Evolutionary conservation across 2,113 vertebrate species (phyloP), one percentile per base, ranked within the genome.

Genomic region (Sakesphorus luctuosus): DNA sequence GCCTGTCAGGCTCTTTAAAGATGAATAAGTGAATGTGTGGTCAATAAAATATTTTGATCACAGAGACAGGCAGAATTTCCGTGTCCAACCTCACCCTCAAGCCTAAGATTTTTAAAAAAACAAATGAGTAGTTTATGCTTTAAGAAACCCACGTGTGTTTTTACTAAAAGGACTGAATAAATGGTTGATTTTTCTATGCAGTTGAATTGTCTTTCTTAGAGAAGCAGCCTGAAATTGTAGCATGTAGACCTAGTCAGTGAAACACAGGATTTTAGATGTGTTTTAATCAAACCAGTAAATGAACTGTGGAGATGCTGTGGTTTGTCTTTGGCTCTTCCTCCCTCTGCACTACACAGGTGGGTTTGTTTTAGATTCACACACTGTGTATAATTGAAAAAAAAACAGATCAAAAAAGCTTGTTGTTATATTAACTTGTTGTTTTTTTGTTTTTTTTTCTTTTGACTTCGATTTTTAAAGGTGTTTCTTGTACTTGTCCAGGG

Each of bases 401-500:
- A 94, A 68, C 50, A 94, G 36, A 93, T 87, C 72, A 94, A 96
- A 96, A 96, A 96, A 96, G 67, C 90, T 96, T 95, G 95, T 96
- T 96, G 92, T 95, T 96, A 94, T 95, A 96, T 96, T 94, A 96
- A 97, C 95, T 97, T 92, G 80, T 87, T 43, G 40, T 74, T 72
- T 93, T 87, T 47, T 88, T 24, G 71, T 84, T 47, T 71, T 56
- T 63, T 87, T 94, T 95, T 97, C 89, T 97, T 93, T 88, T 55
- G 55, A 96, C 81, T 92, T 93, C 95, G 84, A 98, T 97, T 93
- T 80, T 98, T 96, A 98, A 98, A 99, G 99, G 99, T 99, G 75
- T 99, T 99, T 97, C 98, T 99, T 95, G 98, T 99, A 96, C 98
- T 99, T 76, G 99, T 99, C 81, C 99, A 99, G 97, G 99, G 99